phyloP scores from a whole-genome alignment of 2,888 invertebrate species.

The Sthenelais limicola region DNA sequence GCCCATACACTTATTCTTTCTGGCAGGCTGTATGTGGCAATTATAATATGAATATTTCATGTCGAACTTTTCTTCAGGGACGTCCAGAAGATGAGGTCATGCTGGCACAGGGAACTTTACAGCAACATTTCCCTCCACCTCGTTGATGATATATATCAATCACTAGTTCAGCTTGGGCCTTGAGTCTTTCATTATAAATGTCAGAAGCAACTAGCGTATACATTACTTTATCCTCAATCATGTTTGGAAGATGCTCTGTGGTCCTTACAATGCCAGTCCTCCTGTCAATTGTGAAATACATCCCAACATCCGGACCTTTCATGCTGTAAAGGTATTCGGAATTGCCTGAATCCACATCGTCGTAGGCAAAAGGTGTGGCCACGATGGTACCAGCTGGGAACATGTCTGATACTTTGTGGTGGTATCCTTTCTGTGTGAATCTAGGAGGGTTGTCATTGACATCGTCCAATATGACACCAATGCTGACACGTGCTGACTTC shows the following conservation, averaged over 20 bases:
- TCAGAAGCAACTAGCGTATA: slow-evolving; percentile 27
- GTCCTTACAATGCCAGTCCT: slow-evolving; percentile 49
- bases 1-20: too few relatives aligned
- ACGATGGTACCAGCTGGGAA: slow-evolving; percentile 51
- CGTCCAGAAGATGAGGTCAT: too few relatives aligned
- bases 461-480: slow-evolving; percentile 52
- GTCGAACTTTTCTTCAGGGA: too few relatives aligned
- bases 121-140: slow-evolving; percentile 11
- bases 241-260: slow-evolving; percentile 31
- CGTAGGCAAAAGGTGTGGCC: slow-evolving; percentile 54
- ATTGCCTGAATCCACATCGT: slow-evolving; percentile 48
- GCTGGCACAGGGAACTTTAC: slow-evolving; percentile 28
- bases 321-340: slow-evolving; percentile 51
- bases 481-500: slow-evolving; percentile 42
- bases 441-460: slow-evolving; percentile 55
- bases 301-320: slow-evolving; percentile 43
- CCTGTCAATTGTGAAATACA: slow-evolving; percentile 48
- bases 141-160: slow-evolving; percentile 1
- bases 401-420: slow-evolving; percentile 46
- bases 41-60: too few relatives aligned
- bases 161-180: slow-evolving; percentile 19
- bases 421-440: slow-evolving; percentile 48
- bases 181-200: slow-evolving; percentile 27
- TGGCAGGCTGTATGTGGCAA: too few relatives aligned
- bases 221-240: neutral